Conservation (phyloP, 2,797 vertebrate genomes). For the Poecilia velifera region DNA sequence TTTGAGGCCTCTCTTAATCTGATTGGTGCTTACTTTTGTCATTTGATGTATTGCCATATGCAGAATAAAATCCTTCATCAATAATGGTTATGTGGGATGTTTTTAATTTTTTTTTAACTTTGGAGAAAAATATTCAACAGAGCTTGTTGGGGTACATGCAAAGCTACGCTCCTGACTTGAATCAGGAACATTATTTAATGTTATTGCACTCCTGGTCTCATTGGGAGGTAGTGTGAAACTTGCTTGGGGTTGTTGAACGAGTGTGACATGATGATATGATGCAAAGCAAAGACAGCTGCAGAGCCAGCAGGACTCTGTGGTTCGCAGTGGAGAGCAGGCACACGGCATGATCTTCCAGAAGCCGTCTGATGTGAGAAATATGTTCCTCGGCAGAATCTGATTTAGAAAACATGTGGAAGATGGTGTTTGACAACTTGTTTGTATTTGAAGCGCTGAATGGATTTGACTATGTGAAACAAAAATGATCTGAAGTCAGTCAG, state of each 20-base stretch:
- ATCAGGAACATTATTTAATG: background rate
- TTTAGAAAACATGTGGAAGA: background rate
- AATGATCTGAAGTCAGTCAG: background rate
- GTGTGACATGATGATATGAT: background rate
- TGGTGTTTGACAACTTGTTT: background rate
- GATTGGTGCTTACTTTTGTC: background rate
- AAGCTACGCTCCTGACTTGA: background rate
- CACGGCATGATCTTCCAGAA: background rate
- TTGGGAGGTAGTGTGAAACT: background rate
- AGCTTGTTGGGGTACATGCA: background rate
- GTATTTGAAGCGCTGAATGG: background rate
- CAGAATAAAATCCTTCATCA: background rate
- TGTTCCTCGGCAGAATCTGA: background rate
- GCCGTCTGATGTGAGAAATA: background rate
- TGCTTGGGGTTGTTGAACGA: background rate
- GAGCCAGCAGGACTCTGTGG: background rate
- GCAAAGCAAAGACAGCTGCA: background rate
- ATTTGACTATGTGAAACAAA: background rate
- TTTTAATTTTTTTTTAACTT: background rate
- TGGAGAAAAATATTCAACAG: background rate
- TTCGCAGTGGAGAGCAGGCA: background rate
- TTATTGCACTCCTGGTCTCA: background rate
- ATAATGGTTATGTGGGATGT: background rate
- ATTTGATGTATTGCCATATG: background rate
- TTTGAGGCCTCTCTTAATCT: slow-evolving; percentile 2